Base-by-base conservation (phyloP, 2,888 invertebrate species). In the Hyppa rectilinea region DNA sequence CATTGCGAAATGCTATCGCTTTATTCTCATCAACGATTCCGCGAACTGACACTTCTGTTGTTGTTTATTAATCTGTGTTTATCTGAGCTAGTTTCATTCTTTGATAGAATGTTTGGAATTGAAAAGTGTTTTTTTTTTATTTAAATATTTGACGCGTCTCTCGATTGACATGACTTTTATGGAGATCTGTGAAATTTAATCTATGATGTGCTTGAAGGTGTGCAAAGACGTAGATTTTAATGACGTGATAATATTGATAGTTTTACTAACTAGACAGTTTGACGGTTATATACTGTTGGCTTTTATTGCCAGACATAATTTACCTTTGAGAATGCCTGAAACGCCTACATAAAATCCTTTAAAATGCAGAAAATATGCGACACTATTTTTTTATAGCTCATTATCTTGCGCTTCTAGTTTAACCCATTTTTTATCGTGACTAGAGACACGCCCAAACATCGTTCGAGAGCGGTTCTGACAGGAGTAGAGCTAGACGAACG, bases 11-110 rank as follows among this genome's bases (percentile, higher is more conserved):
- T 88, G 87, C 87, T 85, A 94, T 93, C 89, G 91, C 94, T 94
- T 94, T 93, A 95, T 94, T 92, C 94, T 89, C 91, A 81, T 81
- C 82, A 81, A 81, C 75, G 83, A 86, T 95, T 95, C 95, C 81
- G 90, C 92, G 95, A 94, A 95, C 93, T 92, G 93, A 88, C 93
- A 93, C 93, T 94, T 94, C 93, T 94, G 93, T 92, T 93, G 89
- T 92, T 93, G 92, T 94, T 93, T 93, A 93, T 90, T 94, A 92
- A 90, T 93, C 93, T 93, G 83, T 94, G 94, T 94, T 93, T 94
- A 92, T 93, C 87, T 92, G 90, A 89, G 88, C 92, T 85, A 89
- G 87, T 89, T 91, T 84, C 85, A 85, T 84, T 87, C 86, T 81
- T 87, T 87, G 87, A 89, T 86, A 84, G 81, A 84, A 83, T 87